Percentiles rank a stretch among this genome's conserved stretches.
Conservation (phyloP, 2,797 vertebrate species). For the Botia kubotai region DNA sequence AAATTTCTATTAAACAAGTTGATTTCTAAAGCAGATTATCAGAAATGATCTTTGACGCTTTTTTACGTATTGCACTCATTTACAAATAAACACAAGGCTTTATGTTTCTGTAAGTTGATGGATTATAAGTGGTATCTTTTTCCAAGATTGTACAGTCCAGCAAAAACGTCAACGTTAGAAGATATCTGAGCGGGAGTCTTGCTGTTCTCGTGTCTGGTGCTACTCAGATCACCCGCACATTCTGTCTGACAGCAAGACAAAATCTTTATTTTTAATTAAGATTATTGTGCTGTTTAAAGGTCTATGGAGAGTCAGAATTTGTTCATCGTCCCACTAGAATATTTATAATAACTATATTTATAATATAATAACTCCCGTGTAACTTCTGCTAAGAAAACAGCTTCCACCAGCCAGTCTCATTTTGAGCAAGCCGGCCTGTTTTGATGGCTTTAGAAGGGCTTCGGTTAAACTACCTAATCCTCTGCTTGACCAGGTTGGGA, state of each 20-base stretch:
- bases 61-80: background rate
- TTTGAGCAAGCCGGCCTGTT: background rate
- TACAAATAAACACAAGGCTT: background rate
- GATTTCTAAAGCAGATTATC: background rate
- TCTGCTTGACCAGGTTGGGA: background rate
- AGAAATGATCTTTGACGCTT: background rate
- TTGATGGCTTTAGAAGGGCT: background rate
- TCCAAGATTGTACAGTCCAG: background rate
- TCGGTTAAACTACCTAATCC: background rate
- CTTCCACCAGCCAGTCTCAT: background rate
- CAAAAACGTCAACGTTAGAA: background rate
- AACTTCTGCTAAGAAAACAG: too few relatives aligned
- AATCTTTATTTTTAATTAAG: too few relatives aligned
- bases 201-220: background rate
- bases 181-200: background rate
- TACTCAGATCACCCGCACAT: background rate
- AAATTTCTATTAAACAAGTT: background rate
- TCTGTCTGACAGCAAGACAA: too few relatives aligned
- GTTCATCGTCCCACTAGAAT: too few relatives aligned
- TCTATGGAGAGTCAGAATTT: background rate
- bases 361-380: too few relatives aligned
- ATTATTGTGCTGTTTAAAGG: too few relatives aligned
- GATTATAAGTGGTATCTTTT: background rate
- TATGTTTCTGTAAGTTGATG: background rate
- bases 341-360: too few relatives aligned